Conservation (phyloP, 2,888 invertebrate species). For the Apoda limacodes region DNA sequence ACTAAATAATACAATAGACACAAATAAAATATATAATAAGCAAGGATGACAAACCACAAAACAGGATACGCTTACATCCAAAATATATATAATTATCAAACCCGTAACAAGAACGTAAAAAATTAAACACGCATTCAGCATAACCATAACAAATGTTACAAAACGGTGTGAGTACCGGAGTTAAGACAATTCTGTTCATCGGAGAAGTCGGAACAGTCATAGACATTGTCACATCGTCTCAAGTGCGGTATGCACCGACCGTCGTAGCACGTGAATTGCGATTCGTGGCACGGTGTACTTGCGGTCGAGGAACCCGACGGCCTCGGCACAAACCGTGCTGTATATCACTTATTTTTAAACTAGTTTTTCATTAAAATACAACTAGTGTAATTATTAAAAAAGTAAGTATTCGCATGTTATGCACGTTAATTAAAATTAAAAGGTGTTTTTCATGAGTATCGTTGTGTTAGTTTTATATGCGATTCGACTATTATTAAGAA, state of each 20-base stretch:
- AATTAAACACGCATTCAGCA: conserved; percentile 32
- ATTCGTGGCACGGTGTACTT: conserved; percentile 62
- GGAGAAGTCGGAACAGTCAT: conserved; percentile 91
- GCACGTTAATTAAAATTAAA: no score
- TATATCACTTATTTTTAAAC: conserved; percentile 9
- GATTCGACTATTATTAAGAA: no score
- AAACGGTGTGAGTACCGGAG: conserved; percentile 48
- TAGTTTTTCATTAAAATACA: no score
- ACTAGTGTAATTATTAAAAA: no score
- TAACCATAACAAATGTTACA: conserved; percentile 28
- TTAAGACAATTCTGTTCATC: conserved; percentile 88
- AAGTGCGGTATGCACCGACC: conserved; percentile 80
- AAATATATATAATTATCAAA: no score
- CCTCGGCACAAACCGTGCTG: conserved; percentile 49
- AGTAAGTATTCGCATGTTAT: no score
- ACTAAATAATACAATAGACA: no score
- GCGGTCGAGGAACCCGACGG: conserved; percentile 40
- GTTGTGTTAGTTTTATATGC: no score
- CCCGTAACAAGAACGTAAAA: no score
- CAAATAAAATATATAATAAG: no score
- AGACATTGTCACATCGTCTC: conserved; percentile 88
- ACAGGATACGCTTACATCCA: not conserved
- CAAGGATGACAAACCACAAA: no score
- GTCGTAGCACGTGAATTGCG: conserved; percentile 81
- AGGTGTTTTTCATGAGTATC: no score